phyloP scores from a whole-genome alignment of 2,797 vertebrate species.

The Remorina albescens region DNA sequence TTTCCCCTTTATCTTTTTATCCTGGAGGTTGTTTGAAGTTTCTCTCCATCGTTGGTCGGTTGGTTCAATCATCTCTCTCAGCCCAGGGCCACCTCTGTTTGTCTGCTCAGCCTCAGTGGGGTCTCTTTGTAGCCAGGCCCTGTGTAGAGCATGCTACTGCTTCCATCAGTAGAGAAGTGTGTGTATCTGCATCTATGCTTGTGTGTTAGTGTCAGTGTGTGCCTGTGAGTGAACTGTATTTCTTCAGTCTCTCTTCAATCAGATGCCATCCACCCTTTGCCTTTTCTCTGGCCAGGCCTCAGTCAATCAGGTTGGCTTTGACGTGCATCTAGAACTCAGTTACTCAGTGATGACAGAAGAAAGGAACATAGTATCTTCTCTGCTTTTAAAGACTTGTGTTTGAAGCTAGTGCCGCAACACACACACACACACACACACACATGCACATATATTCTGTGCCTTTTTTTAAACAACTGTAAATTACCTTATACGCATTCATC shows the following conservation, averaged over 20 bases:
- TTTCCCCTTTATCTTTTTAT: constrained; percentile 60
- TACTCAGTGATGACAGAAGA: constrained; percentile 29
- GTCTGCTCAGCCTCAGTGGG: constrained; percentile 57
- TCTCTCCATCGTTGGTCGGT: constrained; percentile 11
- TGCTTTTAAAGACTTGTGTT: constrained; percentile 34
- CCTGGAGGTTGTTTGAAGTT: constrained; percentile 65
- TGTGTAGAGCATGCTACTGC: constrained; percentile 22
- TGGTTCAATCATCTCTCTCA: constrained; percentile 42
- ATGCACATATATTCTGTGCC: constrained; percentile 2
- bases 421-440: background rate
- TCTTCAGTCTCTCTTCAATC: constrained; percentile 48
- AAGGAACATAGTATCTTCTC: constrained; percentile 9
- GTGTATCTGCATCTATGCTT: constrained; percentile 9
- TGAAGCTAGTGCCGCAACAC: constrained; percentile 26
- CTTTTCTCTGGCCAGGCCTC: constrained; percentile 36
- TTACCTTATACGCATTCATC: constrained; percentile 13
- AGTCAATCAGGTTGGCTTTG: constrained; percentile 56
- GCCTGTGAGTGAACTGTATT: constrained; percentile 26
- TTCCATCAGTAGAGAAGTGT: constrained; percentile 26
- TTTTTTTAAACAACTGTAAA: constrained; percentile 19
- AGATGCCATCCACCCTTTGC: constrained; percentile 13
- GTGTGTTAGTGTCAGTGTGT: constrained; percentile 13
- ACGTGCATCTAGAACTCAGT: constrained; percentile 52
- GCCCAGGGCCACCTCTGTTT: constrained; percentile 59
- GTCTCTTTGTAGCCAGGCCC: constrained; percentile 59